phyloP scores from a whole-genome alignment of 2,797 vertebrate genomes.

The Eulemur rubriventer region DNA sequence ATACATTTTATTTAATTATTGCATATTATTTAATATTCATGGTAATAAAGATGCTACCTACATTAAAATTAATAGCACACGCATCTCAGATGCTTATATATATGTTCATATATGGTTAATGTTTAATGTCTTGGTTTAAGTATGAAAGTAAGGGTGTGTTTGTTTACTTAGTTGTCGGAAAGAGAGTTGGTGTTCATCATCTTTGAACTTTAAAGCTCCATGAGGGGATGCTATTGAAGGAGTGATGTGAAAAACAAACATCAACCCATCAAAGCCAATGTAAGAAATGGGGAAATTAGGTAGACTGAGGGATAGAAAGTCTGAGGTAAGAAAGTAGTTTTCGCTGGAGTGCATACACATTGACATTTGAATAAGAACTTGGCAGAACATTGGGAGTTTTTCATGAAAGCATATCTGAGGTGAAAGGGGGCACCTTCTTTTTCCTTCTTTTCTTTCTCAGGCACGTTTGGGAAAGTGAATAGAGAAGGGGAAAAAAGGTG shows the following conservation, averaged over 20 bases:
- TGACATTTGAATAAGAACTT: not conserved
- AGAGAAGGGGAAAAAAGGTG: not conserved
- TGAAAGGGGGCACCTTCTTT: not conserved
- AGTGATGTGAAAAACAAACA: not conserved
- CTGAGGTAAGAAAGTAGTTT: not conserved
- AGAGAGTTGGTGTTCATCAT: not conserved
- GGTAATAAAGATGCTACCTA: not conserved
- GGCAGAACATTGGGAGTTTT: not conserved
- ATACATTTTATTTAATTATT: not conserved
- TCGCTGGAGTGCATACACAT: fast-evolving
- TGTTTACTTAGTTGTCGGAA: not conserved
- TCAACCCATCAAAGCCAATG: not conserved
- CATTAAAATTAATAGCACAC: not conserved
- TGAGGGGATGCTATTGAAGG: not conserved
- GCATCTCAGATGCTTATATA: not conserved
- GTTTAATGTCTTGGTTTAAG: not conserved
- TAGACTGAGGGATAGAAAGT: not conserved
- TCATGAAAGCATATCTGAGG: not conserved
- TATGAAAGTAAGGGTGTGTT: not conserved
- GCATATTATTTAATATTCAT: not conserved
- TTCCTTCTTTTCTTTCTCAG: not conserved
- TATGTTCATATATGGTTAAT: not conserved
- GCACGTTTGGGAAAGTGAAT: not conserved
- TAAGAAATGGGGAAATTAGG: not conserved
- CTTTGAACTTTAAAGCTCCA: not conserved